These are phyloP conservation scores for Drosophila prolongata DNA, from an alignment of 2,888 invertebrate genomes.

Conservation along the genomic window DNA sequence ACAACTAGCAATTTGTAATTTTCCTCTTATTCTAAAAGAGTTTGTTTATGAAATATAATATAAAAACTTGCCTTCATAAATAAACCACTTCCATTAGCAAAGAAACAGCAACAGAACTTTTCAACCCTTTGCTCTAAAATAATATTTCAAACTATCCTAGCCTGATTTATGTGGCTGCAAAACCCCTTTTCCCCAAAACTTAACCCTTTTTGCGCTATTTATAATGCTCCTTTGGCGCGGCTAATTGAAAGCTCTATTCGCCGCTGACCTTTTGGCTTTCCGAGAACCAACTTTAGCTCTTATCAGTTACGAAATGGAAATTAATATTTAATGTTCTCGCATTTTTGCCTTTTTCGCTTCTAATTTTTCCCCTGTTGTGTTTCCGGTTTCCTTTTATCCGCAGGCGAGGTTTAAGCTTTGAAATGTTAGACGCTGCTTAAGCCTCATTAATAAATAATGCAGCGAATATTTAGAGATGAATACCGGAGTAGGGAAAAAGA, in stretches of 20 bases:
- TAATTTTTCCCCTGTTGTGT: conserved; percentile 15
- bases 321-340: conserved; percentile 75
- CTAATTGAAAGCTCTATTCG: conserved; percentile 52
- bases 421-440: conserved; percentile 79
- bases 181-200: conserved; percentile 2
- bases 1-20: too few relatives aligned
- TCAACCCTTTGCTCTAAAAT: background rate
- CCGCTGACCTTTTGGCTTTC: conserved; percentile 42
- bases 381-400: conserved; percentile 28
- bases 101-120: conserved; percentile 2
- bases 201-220: conserved; percentile 41
- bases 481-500: conserved; percentile 16
- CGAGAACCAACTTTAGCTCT: conserved; percentile 47
- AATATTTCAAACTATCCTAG: conserved; percentile 29
- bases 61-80: background rate
- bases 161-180: conserved; percentile 23
- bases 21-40: too few relatives aligned
- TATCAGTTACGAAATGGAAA: conserved; percentile 77
- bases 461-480: conserved; percentile 55
- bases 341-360: conserved; percentile 59
- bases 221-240: conserved; percentile 45
- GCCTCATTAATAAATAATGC: conserved; percentile 80
- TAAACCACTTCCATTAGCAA: conserved; percentile 2
- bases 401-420: conserved; percentile 50
- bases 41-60: background rate